A percentile compares a stretch with the other conserved stretches of the same genome.
phyloP scores from a whole-genome alignment of 2,113 vertebrate genomes.

The Spheniscus mendiculus region DNA sequence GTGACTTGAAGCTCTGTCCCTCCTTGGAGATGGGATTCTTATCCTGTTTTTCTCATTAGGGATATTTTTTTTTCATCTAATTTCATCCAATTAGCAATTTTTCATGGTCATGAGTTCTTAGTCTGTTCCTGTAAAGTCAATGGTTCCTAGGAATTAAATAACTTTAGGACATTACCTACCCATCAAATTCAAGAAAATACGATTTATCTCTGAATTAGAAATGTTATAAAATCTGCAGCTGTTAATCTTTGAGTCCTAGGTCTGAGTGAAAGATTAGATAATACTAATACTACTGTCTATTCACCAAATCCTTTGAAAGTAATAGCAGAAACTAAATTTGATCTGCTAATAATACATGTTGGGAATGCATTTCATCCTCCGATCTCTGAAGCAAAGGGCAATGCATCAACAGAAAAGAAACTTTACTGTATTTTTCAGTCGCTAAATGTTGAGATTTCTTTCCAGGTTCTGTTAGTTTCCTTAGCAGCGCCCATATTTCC shows the following conservation, averaged over 20 bases:
- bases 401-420: neutral
- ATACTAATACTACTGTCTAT: slow-evolving; percentile 4
- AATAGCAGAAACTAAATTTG: slow-evolving; percentile 21
- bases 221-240: slow-evolving; percentile 31
- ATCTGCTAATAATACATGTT: slow-evolving; percentile 13
- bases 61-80: neutral
- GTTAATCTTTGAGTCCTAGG: slow-evolving; percentile 38
- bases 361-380: neutral
- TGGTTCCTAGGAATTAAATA: slow-evolving; percentile 21
- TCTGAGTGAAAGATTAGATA: slow-evolving; percentile 21
- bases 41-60: neutral
- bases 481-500: neutral
- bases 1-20: neutral
- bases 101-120: slow-evolving; percentile 11
- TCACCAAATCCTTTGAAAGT: slow-evolving; percentile 49
- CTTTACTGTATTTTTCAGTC: neutral
- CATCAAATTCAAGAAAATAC: slow-evolving; percentile 11
- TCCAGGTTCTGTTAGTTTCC: neutral
- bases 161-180: neutral
- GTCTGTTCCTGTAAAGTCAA: neutral
- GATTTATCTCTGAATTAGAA: slow-evolving; percentile 35
- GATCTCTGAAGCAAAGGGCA: neutral
- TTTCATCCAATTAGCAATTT: slow-evolving; percentile 6
- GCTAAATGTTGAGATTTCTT: neutral
- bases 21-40: neutral